phyloP scores from a whole-genome alignment of 2,888 invertebrate species.

The Melinaea marsaeus region DNA sequence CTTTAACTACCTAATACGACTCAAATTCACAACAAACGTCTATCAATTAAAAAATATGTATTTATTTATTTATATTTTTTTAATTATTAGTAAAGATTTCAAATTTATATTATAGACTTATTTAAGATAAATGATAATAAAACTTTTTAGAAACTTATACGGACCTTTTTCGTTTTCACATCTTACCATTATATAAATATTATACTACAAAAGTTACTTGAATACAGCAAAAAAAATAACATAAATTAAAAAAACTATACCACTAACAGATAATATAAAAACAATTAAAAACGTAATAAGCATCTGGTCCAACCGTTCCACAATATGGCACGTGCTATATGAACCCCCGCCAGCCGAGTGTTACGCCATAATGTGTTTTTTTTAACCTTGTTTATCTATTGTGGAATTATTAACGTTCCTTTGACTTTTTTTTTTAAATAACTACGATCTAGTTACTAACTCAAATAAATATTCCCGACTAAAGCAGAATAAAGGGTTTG shows the following conservation, averaged over 20 bases:
- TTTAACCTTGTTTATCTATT: constrained; percentile 11
- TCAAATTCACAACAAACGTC: no score
- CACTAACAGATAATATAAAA: constrained; percentile 26
- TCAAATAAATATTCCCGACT: neutral
- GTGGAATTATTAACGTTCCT: constrained; percentile 8
- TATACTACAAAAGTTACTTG: no score
- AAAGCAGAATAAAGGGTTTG: no score
- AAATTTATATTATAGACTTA: no score
- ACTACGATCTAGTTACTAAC: neutral
- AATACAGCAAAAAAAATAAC: neutral
- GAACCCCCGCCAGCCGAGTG: constrained; percentile 30
- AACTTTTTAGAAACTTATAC: no score
- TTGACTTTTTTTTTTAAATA: constrained; percentile 5
- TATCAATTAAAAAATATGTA: no score
- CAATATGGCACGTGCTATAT: constrained; percentile 50
- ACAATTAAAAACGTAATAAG: constrained; percentile 44
- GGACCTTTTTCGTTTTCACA: no score
- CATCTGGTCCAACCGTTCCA: constrained; percentile 47
- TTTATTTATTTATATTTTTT: no score
- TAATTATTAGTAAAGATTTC: no score
- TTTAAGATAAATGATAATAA: no score
- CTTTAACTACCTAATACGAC: no score
- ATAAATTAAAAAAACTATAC: constrained; percentile 5
- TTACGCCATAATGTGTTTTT: constrained; percentile 10
- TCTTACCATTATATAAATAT: no score